A percentile compares a stretch with the other conserved stretches of the same genome.
Conservation (phyloP, 1,140 invertebrate genomes). For the Planococcus citri region DNA sequence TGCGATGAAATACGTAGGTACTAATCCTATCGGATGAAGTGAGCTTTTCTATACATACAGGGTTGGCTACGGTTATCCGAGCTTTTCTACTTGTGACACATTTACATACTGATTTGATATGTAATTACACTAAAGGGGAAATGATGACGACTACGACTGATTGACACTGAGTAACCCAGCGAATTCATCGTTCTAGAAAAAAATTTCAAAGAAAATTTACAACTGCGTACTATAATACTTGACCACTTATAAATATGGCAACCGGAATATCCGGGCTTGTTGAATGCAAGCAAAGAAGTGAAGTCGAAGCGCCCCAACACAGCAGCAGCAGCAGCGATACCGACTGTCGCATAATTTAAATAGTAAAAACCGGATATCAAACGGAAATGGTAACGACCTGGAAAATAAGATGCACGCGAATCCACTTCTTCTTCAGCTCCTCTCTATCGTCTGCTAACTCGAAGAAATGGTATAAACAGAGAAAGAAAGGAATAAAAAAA, state of each 20-base stretch:
- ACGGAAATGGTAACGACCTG: conserved; percentile 1
- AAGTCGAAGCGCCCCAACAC: too few species aligned
- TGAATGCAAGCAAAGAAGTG: too few species aligned
- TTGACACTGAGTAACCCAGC: too few species aligned
- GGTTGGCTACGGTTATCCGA: neutral
- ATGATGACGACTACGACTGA: neutral
- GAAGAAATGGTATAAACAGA: neutral
- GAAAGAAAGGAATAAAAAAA: too few species aligned
- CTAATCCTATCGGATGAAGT: neutral
- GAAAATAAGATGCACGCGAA: neutral
- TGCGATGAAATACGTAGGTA: neutral
- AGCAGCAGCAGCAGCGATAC: too few species aligned
- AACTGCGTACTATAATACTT: too few species aligned
- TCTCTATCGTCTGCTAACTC: neutral
- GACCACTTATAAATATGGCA: neutral
- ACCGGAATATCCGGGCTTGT: neutral
- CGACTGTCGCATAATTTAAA: neutral
- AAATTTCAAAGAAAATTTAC: too few species aligned
- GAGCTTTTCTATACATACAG: too few species aligned
- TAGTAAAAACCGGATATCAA: neutral
- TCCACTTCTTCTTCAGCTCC: too few species aligned
- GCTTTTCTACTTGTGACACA: neutral
- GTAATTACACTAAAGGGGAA: too few species aligned
- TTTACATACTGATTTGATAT: neutral
- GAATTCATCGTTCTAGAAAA: too few species aligned